Percentiles rank a stretch among this genome's conserved stretches.
These are phyloP conservation scores for Calliphora vicina DNA, from an alignment of 1,140 invertebrate species.

Conservation along the genomic window DNA sequence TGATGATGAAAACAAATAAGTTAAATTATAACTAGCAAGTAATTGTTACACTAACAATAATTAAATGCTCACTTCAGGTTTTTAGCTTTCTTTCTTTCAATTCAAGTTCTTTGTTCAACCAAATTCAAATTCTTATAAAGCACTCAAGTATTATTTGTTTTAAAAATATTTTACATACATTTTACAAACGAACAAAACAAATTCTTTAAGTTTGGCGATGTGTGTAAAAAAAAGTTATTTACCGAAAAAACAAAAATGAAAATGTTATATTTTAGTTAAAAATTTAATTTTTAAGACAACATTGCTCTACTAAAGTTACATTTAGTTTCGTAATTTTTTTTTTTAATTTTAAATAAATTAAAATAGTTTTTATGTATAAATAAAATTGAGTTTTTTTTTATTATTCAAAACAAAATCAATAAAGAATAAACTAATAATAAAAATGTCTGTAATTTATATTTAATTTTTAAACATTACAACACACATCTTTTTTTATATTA, in stretches of 20 bases:
- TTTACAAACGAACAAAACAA: background rate
- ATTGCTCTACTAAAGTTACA: background rate
- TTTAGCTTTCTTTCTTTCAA: too few species aligned
- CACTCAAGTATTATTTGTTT: slow-evolving; percentile 1
- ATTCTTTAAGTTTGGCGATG: background rate
- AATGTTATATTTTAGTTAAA: background rate
- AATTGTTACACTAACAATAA: too few species aligned
- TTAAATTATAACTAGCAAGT: too few species aligned
- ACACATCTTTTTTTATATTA: background rate
- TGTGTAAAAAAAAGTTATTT: background rate
- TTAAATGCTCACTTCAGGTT: too few species aligned
- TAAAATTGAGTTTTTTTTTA: background rate
- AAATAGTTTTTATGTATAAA: background rate
- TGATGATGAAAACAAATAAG: background rate
- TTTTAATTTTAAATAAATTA: background rate
- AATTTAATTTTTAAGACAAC: background rate
- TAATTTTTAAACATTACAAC: too few species aligned
- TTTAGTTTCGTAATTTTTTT: background rate
- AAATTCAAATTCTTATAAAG: background rate
- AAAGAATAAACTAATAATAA: background rate
- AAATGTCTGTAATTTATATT: background rate
- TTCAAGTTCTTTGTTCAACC: background rate
- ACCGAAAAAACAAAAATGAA: background rate
- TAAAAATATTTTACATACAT: background rate
- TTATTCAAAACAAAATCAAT: background rate